Conservation (phyloP, 2,797 vertebrate species). For the Rhinichthys osculus region DNA sequence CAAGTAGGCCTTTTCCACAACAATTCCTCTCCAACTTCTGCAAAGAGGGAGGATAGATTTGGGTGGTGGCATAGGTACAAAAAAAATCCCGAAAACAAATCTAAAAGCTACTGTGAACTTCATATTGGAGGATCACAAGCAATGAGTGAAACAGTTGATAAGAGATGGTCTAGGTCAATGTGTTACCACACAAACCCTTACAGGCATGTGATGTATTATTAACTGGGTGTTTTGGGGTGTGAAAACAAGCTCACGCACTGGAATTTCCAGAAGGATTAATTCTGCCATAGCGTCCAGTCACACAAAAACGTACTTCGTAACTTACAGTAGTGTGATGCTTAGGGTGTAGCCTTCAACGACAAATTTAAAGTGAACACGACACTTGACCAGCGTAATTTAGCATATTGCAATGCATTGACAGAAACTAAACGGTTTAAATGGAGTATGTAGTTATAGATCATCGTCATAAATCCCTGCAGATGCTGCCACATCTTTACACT, state of each 20-base stretch:
- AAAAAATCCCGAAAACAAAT: constrained; percentile 56
- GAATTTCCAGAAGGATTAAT: constrained; percentile 44
- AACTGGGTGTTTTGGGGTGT: constrained; percentile 32
- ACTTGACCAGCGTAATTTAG: constrained; percentile 38
- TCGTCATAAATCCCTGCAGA: constrained; percentile 76
- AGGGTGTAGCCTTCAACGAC: constrained; percentile 42
- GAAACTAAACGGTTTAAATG: constrained; percentile 66
- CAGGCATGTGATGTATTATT: constrained; percentile 42
- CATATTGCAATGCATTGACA: constrained; percentile 41
- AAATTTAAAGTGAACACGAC: constrained; percentile 45
- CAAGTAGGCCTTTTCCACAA: constrained; percentile 68
- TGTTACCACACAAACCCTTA: constrained; percentile 25
- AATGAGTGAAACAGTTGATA: constrained; percentile 12
- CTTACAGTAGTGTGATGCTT: constrained; percentile 30
- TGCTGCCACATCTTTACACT: constrained; percentile 27
- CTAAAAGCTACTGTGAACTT: constrained; percentile 18
- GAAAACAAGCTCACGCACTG: constrained; percentile 14
- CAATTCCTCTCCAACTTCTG: constrained; percentile 69
- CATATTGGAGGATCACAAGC: constrained; percentile 24
- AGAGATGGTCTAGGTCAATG: constrained; percentile 37
- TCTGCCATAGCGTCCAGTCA: constrained; percentile 12
- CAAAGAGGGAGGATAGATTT: constrained; percentile 66
- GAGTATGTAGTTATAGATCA: constrained; percentile 74
- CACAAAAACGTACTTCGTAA: constrained; percentile 13
- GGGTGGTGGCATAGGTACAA: constrained; percentile 66